Conservation (phyloP, 2,113 vertebrate genomes). For the Diphyllodes magnificus region DNA sequence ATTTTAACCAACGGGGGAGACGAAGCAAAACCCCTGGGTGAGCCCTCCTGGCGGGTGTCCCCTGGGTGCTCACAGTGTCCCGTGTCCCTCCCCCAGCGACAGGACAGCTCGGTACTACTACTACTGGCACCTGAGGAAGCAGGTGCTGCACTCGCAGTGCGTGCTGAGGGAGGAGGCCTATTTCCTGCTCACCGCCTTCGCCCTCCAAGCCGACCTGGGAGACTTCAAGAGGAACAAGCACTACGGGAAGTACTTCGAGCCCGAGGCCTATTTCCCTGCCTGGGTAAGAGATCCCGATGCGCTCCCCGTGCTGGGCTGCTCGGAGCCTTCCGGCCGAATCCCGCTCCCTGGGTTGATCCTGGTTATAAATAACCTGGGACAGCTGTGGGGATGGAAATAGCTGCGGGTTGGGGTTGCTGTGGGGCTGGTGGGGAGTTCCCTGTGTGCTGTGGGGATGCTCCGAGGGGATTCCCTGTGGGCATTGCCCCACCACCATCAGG, state of each 20-base stretch:
- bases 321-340: not conserved
- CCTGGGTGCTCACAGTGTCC: not conserved
- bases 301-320: not conserved
- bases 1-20: fast-evolving
- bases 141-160: conserved; percentile 93
- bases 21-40: not conserved
- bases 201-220: conserved; percentile 93
- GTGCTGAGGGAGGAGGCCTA: conserved; percentile 92
- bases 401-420: fast-evolving
- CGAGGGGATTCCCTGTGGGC: fast-evolving
- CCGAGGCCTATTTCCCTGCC: conserved; percentile 92
- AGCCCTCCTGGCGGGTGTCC: not conserved
- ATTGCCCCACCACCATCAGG: fast-evolving
- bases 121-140: conserved; percentile 97
- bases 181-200: conserved; percentile 95
- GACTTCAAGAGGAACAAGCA: conserved; percentile 97
- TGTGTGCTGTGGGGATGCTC: not conserved
- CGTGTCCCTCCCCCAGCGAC: conserved; percentile 73
- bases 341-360: fast-evolving
- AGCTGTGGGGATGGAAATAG: not conserved
- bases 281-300: conserved; percentile 72
- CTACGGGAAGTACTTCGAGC: conserved; percentile 95
- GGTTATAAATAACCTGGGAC: not conserved
- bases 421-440: not conserved
- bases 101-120: conserved; percentile 92